A percentile compares a stretch with the other conserved stretches of the same genome.
phyloP scores from a whole-genome alignment of 2,888 invertebrate genomes.

The Sarcophaga variegata region DNA sequence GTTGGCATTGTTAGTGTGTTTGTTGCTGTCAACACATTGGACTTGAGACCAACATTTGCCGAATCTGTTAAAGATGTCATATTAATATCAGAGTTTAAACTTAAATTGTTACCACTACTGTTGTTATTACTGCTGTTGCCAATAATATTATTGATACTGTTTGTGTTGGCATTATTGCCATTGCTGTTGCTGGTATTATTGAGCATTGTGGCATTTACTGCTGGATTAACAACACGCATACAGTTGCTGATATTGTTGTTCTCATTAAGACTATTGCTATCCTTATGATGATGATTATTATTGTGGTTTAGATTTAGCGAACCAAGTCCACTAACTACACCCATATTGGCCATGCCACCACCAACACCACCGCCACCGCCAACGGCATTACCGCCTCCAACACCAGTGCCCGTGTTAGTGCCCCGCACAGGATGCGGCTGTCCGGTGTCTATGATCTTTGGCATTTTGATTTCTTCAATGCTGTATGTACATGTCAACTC shows the following conservation, averaged over 20 bases:
- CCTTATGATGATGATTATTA: conserved; percentile 53
- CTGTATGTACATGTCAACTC: conserved; percentile 83
- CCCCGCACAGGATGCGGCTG: conserved; percentile 83
- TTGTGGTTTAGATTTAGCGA: conserved; percentile 63
- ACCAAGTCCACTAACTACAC: conserved; percentile 62
- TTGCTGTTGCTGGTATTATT: conserved; percentile 51
- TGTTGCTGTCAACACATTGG: conserved; percentile 41
- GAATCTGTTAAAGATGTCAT: conserved; percentile 66
- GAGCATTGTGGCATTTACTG: conserved; percentile 61
- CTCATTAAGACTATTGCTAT: conserved; percentile 57
- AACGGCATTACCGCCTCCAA: neutral
- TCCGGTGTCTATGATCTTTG: conserved; percentile 84
- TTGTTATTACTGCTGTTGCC: conserved; percentile 67
- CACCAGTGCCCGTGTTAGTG: conserved; percentile 58
- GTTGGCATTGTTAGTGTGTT: conserved; percentile 30
- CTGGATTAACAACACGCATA: conserved; percentile 67
- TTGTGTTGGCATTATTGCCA: conserved; percentile 54
- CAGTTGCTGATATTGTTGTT: conserved; percentile 69
- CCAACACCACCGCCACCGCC: conserved; percentile 24
- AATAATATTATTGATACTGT: conserved; percentile 27
- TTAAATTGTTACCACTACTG: conserved; percentile 71
- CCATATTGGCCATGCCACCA: conserved; percentile 51
- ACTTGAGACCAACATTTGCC: conserved; percentile 47
- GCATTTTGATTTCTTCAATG: conserved; percentile 83
- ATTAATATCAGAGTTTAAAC: conserved; percentile 70